A percentile compares a stretch with the other conserved stretches of the same genome.
These are phyloP conservation scores for Tetrapedia diversipes DNA, from an alignment of 2,888 invertebrate genomes.

Conservation along the genomic window DNA sequence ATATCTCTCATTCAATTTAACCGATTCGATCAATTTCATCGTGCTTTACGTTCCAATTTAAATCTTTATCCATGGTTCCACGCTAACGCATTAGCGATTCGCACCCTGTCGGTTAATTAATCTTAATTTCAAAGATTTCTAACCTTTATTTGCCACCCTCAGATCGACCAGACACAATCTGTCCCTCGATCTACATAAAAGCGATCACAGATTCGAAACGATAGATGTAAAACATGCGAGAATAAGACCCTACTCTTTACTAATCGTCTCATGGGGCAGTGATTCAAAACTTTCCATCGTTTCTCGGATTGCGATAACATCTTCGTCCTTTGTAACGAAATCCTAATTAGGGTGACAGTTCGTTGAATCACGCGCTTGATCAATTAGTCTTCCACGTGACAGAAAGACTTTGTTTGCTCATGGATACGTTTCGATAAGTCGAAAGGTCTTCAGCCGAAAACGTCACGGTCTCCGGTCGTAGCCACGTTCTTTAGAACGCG, in stretches of 20 bases:
- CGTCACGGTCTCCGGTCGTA: background rate
- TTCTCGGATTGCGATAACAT: too few species aligned
- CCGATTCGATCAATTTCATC: background rate
- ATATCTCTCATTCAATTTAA: background rate
- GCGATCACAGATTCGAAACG: too few species aligned
- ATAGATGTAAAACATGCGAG: too few species aligned
- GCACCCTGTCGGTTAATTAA: background rate
- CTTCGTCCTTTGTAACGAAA: slow-evolving; percentile 22
- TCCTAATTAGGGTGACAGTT: slow-evolving; percentile 37
- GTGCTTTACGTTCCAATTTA: background rate
- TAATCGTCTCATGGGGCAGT: too few species aligned
- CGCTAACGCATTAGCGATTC: too few species aligned
- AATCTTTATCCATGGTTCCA: background rate
- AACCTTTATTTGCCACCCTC: background rate
- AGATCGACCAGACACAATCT: too few species aligned
- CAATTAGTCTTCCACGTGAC: slow-evolving; percentile 19
- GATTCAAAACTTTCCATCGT: too few species aligned
- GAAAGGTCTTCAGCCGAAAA: background rate
- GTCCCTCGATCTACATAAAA: too few species aligned
- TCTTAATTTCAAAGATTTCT: background rate
- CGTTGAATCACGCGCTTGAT: slow-evolving; percentile 38
- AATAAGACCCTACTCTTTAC: too few species aligned
- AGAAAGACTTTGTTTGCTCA: too few species aligned
- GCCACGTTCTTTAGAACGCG: too few species aligned
- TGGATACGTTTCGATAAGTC: background rate